A percentile compares a stretch with the other conserved stretches of the same genome.
phyloP scores from a whole-genome alignment of 2,888 invertebrate species.

The Tetanocera ferruginea region DNA sequence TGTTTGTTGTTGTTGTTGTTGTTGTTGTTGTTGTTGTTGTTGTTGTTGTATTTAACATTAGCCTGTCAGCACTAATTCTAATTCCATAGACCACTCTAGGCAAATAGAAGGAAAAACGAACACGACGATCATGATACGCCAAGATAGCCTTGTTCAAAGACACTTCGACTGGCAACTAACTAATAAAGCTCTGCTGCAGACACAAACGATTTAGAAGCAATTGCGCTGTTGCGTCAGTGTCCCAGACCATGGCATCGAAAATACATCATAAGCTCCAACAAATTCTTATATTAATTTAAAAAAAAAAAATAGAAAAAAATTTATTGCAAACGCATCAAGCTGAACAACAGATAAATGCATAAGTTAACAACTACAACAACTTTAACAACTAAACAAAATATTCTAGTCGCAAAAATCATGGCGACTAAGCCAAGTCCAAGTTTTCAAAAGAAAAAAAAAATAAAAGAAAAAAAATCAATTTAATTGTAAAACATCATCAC shows the following conservation, averaged over 20 bases:
- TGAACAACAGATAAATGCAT: neutral
- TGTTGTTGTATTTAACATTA: no score
- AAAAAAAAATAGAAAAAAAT: conserved; percentile 29
- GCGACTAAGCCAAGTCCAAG: neutral
- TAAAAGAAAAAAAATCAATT: neutral
- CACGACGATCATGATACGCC: no score
- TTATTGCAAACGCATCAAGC: neutral
- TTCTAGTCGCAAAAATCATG: neutral
- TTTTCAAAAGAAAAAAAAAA: neutral
- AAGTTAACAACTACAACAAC: neutral
- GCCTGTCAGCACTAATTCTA: no score
- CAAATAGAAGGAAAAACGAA: no score
- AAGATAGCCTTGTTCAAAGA: no score
- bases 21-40: no score
- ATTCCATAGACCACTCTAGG: no score
- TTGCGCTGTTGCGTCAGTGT: conserved; percentile 42
- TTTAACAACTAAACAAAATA: neutral
- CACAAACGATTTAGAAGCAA: no score
- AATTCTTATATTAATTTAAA: conserved; percentile 40
- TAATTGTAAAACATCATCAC: conserved; percentile 15
- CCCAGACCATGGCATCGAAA: conserved; percentile 68
- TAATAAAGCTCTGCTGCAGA: no score
- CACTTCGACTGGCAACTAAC: no score
- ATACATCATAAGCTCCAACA: conserved; percentile 41
- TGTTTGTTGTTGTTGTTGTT: no score